Percentiles rank a stretch among this genome's conserved stretches.
Evolutionary conservation across 2,888 invertebrate genomes (phyloP).

Genomic region (Mesodorylaimus sp.): DNA sequence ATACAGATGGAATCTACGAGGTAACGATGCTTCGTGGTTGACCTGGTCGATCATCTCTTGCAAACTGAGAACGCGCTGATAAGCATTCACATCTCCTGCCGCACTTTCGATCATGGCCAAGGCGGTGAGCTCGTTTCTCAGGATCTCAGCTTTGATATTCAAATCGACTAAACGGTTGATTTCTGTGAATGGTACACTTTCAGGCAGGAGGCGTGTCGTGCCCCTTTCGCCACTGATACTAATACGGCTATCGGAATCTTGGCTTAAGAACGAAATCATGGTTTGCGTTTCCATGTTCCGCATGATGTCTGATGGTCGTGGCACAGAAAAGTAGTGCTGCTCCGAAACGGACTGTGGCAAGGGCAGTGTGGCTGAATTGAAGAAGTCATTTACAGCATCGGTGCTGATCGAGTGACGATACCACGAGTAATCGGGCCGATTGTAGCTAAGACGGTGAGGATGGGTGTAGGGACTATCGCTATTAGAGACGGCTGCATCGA

Average conservation of each 20-base stretch:
- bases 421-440: too few species aligned
- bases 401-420: too few species aligned
- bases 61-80: neutral
- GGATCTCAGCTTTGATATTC: neutral
- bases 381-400: too few species aligned
- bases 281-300: neutral
- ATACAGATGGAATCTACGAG: too few species aligned
- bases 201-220: neutral
- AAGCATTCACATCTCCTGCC: neutral
- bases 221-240: neutral
- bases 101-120: too few species aligned
- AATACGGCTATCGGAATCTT: neutral
- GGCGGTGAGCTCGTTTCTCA: neutral
- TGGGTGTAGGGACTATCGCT: too few species aligned
- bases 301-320: too few species aligned
- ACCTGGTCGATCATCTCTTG: neutral
- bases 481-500: too few species aligned
- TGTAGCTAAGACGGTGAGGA: too few species aligned
- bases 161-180: neutral
- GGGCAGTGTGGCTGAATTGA: too few species aligned
- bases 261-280: neutral
- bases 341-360: too few species aligned
- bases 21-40: neutral
- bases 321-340: too few species aligned
- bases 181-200: neutral